These are phyloP conservation scores for Epinephelus awoara DNA, from an alignment of 2,797 vertebrate species.

Conservation along the genomic window DNA sequence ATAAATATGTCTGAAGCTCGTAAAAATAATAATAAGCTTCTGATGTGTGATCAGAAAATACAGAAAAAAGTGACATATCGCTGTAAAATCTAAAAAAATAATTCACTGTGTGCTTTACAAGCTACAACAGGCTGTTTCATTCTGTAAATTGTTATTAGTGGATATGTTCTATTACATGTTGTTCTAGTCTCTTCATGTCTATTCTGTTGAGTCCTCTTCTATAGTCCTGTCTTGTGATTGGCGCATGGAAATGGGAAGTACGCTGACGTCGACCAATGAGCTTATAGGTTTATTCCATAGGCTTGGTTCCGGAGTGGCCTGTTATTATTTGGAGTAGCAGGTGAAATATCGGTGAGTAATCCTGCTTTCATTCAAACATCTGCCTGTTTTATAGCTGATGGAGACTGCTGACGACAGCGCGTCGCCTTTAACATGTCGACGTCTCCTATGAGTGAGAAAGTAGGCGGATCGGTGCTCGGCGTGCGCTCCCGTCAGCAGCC, in stretches of 20 bases:
- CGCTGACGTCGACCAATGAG: slow-evolving; percentile 75
- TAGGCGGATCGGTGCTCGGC: slow-evolving; percentile 10
- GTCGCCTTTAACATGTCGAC: slow-evolving; percentile 4
- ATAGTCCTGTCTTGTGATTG: slow-evolving; percentile 51
- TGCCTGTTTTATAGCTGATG: neutral
- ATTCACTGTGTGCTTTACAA: neutral
- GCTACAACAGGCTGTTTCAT: neutral
- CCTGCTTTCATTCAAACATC: neutral
- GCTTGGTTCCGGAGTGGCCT: slow-evolving; percentile 68
- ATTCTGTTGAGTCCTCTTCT: slow-evolving; percentile 35
- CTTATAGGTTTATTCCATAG: slow-evolving; percentile 69
- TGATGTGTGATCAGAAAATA: neutral
- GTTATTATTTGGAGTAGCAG: slow-evolving; percentile 67
- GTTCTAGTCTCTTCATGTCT: neutral
- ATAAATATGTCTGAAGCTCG: neutral
- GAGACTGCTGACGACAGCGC: neutral
- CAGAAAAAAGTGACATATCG: neutral
- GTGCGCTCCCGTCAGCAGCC: slow-evolving; percentile 28
- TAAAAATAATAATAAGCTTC: no score
- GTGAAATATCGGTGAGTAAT: slow-evolving; percentile 75
- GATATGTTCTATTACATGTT: slow-evolving; percentile 19
- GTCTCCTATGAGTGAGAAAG: slow-evolving; percentile 15
- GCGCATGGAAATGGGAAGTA: slow-evolving; percentile 57
- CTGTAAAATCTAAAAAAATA: neutral
- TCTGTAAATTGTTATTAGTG: rapidly evolving